Evolutionary conservation across 2,797 vertebrate species (phyloP).

Genomic region (Rhynchotus rufescens): DNA sequence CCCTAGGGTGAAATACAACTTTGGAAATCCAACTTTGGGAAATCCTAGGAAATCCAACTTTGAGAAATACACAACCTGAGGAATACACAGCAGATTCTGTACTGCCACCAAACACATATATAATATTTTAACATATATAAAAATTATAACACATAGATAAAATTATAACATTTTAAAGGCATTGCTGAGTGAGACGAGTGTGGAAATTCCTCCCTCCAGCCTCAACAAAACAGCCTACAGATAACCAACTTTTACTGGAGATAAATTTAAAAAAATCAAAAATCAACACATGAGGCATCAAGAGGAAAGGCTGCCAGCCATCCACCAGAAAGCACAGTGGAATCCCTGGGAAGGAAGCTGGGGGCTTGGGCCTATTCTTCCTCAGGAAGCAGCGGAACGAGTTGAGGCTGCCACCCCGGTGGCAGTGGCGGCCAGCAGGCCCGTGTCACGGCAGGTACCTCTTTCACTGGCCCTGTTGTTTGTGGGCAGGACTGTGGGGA

Average conservation of each 20-base stretch:
- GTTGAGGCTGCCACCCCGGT: neutral
- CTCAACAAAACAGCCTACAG: conserved; percentile 4
- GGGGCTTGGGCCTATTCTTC: neutral
- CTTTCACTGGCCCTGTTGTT: neutral
- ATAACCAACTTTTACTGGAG: neutral
- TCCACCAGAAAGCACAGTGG: neutral
- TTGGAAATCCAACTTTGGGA: too few species aligned
- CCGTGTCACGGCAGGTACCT: neutral
- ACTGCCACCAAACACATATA: neutral
- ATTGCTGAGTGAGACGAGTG: neutral
- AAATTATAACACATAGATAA: too few species aligned
- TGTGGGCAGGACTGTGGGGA: neutral
- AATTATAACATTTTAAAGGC: neutral
- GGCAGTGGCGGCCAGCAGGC: rapidly evolving
- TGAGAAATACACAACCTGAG: neutral
- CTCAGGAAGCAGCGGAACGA: neutral
- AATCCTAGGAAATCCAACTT: too few species aligned
- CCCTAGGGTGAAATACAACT: neutral
- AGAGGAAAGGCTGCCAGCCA: neutral
- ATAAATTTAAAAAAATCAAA: neutral
- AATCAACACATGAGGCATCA: neutral
- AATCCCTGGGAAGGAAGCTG: neutral
- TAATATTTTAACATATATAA: too few species aligned
- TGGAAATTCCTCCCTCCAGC: conserved; percentile 37
- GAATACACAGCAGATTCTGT: neutral